Evolutionary conservation across 2,888 invertebrate genomes (phyloP).

Genomic region (Trissolcus brochymenae): DNA sequence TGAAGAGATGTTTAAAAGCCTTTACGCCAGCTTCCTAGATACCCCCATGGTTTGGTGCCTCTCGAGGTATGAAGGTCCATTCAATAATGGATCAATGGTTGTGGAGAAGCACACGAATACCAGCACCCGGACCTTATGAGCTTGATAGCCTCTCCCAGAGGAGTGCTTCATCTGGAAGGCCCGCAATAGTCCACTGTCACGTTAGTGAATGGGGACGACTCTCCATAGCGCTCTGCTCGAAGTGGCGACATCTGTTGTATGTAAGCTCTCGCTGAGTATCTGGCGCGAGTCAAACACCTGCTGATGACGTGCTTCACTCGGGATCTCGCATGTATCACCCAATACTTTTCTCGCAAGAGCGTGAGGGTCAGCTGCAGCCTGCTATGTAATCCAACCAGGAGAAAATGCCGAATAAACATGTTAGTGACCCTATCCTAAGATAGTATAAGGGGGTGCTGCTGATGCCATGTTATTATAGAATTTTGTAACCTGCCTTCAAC

Average conservation of each 20-base stretch:
- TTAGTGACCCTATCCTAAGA: too few relatives aligned
- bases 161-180: not conserved
- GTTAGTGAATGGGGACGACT: not conserved
- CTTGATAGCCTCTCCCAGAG: not conserved
- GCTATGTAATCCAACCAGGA: too few relatives aligned
- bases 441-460: too few relatives aligned
- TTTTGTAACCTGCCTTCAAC: too few relatives aligned
- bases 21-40: too few relatives aligned
- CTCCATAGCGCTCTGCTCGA: not conserved
- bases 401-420: too few relatives aligned
- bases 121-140: not conserved
- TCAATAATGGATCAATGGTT: too few relatives aligned
- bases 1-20: too few relatives aligned
- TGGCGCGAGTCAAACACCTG: not conserved
- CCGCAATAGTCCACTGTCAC: not conserved
- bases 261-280: not conserved
- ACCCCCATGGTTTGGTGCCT: too few relatives aligned
- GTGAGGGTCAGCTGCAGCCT: too few relatives aligned
- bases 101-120: constrained; percentile 3
- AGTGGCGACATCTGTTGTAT: not conserved
- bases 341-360: not conserved
- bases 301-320: not conserved
- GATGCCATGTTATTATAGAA: too few relatives aligned
- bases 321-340: constrained; percentile 2
- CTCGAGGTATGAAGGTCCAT: too few relatives aligned